Evolutionary conservation across 2,888 invertebrate genomes (phyloP), one percentile per base, ranked within the genome.

Genomic region (Coelinius sp.): DNA sequence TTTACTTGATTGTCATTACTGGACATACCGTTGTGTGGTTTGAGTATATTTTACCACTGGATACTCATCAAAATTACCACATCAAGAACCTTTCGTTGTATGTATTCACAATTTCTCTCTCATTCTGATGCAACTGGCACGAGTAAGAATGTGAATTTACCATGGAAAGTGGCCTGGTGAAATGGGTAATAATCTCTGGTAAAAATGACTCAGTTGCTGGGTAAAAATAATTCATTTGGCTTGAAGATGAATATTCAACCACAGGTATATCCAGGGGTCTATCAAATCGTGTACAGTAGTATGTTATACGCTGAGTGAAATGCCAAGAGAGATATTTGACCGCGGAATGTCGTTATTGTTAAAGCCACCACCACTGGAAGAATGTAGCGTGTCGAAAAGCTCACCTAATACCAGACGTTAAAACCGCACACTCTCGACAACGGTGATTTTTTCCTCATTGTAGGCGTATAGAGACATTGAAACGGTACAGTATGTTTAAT

Each of bases 1-100:
- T n/a, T 77, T 78, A 75, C 80, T 75, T 80, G 81, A 83, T 84
- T 83, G 82, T 84, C 80, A 82, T 83, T 84, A 82, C 83, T 70
- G 31, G 35, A 35, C 59, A 14, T 59, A 59, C 59, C 59, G 59
- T 59, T 59, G 59, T 59, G 63, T 27, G 49, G 52, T 65, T 31
- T 49, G 25, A 27, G 68, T 56, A 46, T 27, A 41, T 31, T 56
- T 56, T 59, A 20, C 59, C 31, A 53, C 53, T 53, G 53, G 41
- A n/a, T 25, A 53, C 53, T 53, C 59, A 59, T 59, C 35, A 59
- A 31, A 31, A 59, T 59, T 35, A 59, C 35, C 59, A 7, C 17
- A 8, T 7, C 8, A 27, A 59, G 31, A n/a, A 59, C n/a, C 46
- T 6, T 8, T 17, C 46, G 20, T 49, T 49, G 46, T 17, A 17